Base-by-base conservation (phyloP, 2,113 vertebrate genomes). In the Micronycteris hirsuta region DNA sequence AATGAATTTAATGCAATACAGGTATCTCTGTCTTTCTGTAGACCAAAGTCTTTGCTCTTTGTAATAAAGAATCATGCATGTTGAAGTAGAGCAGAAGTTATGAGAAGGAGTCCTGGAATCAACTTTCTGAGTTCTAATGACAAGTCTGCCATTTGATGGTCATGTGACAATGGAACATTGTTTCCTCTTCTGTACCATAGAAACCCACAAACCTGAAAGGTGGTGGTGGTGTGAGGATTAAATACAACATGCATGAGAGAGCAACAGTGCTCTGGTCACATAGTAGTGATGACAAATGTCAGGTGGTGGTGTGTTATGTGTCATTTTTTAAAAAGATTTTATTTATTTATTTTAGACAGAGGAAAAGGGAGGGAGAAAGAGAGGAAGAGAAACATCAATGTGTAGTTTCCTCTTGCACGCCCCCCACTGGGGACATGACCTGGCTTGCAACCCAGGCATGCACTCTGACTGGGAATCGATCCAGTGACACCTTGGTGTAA, bases 231-330 rank as follows among this genome's bases (percentile, higher is more conserved):
- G 1, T 67, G 49, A 70, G 33, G 43, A 10, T 74, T 52, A 10
- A 54, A 24, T 9, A 56, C 28, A 56, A 13, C 1, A 6, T 12
- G 63, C 0, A 5, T 15, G 0, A 1, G n/a, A 17, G 24, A 54
- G 80, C 31, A n/a, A 43, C 24, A 31, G 56, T 49, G 14, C 31
- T 20, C n/a, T 20, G 56, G 24, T 8, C 33, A 1, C 17, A 13
- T 4, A 4, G 17, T 15, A 31, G 52, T 19, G 20, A 13, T 16
- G 10, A 0, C 15, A 17, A 43, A 24, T 24, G 5, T 36, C 36
- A 17, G 52, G 4, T 41, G 33, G 17, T 47, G 24, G 0, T 49
- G 22, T 58, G 49, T 38, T 36, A 17, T 16, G 26, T 6, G 65
- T n/a, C 73, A 61, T 26, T 56, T 16, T 65, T 65, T 56, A 56